Evolutionary conservation across 2,797 vertebrate genomes (phyloP).

Genomic region (Acipenser oxyrinchus): DNA sequence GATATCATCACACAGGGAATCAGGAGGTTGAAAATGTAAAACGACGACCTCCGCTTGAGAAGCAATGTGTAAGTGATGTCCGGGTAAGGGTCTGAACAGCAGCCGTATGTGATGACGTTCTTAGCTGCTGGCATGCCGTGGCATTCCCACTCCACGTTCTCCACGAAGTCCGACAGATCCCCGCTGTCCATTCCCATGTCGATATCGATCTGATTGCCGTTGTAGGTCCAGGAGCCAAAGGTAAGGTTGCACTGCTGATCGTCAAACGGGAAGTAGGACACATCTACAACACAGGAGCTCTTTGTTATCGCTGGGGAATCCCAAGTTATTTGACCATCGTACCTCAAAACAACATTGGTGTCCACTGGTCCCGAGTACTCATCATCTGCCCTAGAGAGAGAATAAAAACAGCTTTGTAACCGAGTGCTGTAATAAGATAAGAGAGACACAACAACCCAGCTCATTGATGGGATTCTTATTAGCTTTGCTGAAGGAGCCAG

Average conservation of each 20-base stretch:
- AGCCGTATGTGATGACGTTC: slow-evolving; percentile 88
- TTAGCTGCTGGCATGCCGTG: slow-evolving; percentile 90
- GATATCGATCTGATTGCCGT: slow-evolving; percentile 94
- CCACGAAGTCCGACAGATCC: slow-evolving; percentile 88
- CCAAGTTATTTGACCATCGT: slow-evolving; percentile 90
- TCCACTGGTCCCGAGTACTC: slow-evolving; percentile 75
- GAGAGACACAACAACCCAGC: too few species aligned
- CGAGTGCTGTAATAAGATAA: neutral
- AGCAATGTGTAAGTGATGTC: slow-evolving; percentile 90
- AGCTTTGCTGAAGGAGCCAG: too few species aligned
- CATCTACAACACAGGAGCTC: slow-evolving; percentile 90
- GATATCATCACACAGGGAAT: slow-evolving; percentile 94
- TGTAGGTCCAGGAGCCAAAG: slow-evolving; percentile 97
- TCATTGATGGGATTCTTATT: too few species aligned
- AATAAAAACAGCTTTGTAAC: neutral
- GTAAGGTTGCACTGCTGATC: slow-evolving; percentile 91
- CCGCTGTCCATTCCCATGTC: slow-evolving; percentile 76
- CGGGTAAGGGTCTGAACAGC: slow-evolving; percentile 93
- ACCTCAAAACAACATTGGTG: slow-evolving; percentile 88
- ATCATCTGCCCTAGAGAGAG: slow-evolving; percentile 74
- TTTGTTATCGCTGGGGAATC: slow-evolving; percentile 92
- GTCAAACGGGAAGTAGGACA: slow-evolving; percentile 96
- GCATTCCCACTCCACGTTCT: slow-evolving; percentile 96
- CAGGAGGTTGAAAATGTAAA: slow-evolving; percentile 93
- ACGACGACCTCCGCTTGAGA: slow-evolving; percentile 88